Conservation (phyloP, 2,113 vertebrate species). For the Neotoma lepida region DNA sequence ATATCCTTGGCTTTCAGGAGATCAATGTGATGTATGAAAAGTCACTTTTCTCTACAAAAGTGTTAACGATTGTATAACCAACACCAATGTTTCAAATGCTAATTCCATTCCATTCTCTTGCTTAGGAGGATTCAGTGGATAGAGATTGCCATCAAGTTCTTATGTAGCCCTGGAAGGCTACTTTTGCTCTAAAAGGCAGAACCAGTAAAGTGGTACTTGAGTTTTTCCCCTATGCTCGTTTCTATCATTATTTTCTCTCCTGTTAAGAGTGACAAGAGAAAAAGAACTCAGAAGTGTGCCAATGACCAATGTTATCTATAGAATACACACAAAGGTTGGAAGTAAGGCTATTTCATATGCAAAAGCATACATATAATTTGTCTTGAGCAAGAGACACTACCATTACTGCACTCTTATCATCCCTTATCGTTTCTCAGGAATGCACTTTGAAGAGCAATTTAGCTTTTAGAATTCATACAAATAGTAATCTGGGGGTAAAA, state of each 20-base stretch:
- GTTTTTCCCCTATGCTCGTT: conserved; percentile 50
- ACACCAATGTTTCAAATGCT: not conserved
- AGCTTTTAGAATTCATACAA: conserved; percentile 14
- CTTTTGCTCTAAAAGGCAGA: conserved; percentile 42
- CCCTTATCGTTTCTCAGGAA: not conserved
- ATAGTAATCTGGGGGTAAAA: not conserved
- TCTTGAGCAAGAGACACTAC: not conserved
- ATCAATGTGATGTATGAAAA: not conserved
- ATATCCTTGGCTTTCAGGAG: not conserved
- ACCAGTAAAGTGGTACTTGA: not conserved
- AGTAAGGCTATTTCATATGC: not conserved
- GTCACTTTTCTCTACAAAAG: not conserved
- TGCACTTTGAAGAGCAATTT: not conserved
- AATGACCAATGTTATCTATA: not conserved
- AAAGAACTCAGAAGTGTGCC: conserved; percentile 39
- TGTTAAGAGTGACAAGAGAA: conserved; percentile 23
- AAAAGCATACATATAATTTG: not conserved
- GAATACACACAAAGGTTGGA: not conserved
- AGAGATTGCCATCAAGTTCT: conserved; percentile 26
- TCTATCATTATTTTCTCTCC: conserved; percentile 37
- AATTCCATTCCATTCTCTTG: conserved; percentile 38
- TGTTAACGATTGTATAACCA: conserved; percentile 34
- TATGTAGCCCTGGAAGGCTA: not conserved
- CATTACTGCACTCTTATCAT: not conserved
- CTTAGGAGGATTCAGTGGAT: conserved; percentile 10